These are phyloP conservation scores for Megalurothrips usitatus DNA, from an alignment of 2,888 invertebrate species.

Conservation along the genomic window DNA sequence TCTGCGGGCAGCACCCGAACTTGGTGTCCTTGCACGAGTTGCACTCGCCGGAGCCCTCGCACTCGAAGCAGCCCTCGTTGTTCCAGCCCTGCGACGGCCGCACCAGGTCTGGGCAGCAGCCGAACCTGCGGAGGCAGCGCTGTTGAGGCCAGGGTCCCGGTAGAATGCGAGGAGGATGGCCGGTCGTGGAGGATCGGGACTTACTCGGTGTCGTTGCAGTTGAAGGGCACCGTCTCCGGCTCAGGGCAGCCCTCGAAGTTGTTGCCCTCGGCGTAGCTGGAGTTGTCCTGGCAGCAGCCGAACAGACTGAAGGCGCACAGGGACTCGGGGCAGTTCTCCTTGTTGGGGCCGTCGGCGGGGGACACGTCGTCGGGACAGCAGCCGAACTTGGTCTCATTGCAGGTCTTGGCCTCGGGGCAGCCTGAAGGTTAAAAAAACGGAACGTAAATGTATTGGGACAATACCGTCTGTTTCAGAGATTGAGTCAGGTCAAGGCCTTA, in stretches of 20 bases:
- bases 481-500: constrained; percentile 38
- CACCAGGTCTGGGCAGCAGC: constrained; percentile 70
- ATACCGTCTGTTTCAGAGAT: background rate
- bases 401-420: constrained; percentile 68
- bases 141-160: background rate
- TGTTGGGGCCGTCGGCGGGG: constrained; percentile 63
- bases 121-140: constrained; percentile 49
- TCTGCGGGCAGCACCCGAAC: constrained; percentile 72
- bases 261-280: constrained; percentile 72
- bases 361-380: constrained; percentile 83
- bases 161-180: background rate
- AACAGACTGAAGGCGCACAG: constrained; percentile 73
- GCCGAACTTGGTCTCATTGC: constrained; percentile 67
- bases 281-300: constrained; percentile 81
- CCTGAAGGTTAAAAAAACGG: constrained; percentile 46
- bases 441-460: no score
- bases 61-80: constrained; percentile 56
- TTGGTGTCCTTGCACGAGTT: constrained; percentile 55
- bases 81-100: constrained; percentile 60
- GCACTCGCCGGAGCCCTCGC: constrained; percentile 43
- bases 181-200: constrained; percentile 31
- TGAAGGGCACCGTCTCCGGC: constrained; percentile 40
- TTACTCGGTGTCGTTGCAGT: constrained; percentile 43
- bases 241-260: constrained; percentile 77
- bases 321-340: constrained; percentile 70